phyloP scores from a whole-genome alignment of 2,888 invertebrate genomes.

The Watsonalla cultraria region DNA sequence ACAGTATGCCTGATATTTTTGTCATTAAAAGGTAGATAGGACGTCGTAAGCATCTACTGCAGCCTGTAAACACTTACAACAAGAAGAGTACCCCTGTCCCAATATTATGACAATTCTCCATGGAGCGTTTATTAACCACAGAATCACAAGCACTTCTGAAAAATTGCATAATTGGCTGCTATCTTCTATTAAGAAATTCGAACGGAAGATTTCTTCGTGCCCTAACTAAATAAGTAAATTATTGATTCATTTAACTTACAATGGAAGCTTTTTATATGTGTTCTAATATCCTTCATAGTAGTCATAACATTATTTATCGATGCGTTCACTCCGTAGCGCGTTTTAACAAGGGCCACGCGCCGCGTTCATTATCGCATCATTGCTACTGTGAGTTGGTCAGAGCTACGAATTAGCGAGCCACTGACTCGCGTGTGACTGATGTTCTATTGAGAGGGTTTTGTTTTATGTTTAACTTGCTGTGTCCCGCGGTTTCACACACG shows the following conservation, averaged over 20 bases:
- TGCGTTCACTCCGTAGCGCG: neutral
- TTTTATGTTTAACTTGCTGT: too few relatives aligned
- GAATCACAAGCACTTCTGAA: too few relatives aligned
- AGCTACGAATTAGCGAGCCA: neutral
- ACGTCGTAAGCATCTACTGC: too few relatives aligned
- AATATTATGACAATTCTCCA: too few relatives aligned
- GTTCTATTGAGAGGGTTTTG: conserved; percentile 17
- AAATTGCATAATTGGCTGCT: neutral
- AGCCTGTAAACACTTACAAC: too few relatives aligned
- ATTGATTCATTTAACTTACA: neutral
- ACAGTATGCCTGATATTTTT: too few relatives aligned
- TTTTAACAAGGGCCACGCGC: neutral
- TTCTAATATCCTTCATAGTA: conserved; percentile 2
- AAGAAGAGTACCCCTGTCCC: too few relatives aligned
- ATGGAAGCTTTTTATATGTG: neutral
- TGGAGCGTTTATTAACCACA: too few relatives aligned
- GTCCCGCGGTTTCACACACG: too few relatives aligned
- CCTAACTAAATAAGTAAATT: neutral
- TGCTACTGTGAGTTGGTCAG: neutral
- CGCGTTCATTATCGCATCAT: neutral
- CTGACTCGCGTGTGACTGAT: conserved; percentile 20
- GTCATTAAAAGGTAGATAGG: too few relatives aligned
- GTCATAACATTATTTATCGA: neutral
- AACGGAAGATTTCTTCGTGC: neutral
- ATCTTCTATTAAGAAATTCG: neutral